Percentiles rank a stretch among this genome's conserved stretches.
Conservation (phyloP, 2,888 invertebrate genomes). For the Hypselothyrea guttata region DNA sequence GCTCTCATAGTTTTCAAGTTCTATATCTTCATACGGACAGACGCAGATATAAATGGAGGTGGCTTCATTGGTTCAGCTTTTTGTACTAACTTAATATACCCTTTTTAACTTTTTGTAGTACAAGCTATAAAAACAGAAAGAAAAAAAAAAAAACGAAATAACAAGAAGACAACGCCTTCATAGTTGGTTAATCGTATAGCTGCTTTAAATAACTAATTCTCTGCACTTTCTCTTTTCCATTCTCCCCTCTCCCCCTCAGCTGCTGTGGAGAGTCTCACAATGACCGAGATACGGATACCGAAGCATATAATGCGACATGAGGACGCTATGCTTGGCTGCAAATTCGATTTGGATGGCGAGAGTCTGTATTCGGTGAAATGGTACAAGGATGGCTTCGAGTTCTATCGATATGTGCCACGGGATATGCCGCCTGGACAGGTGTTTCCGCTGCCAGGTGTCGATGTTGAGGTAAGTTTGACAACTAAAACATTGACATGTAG, state of each 20-base stretch:
- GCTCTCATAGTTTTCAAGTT: too few species aligned
- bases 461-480: constrained; percentile 89
- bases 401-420: constrained; percentile 92
- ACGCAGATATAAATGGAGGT: too few species aligned
- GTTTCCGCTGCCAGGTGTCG: constrained; percentile 90
- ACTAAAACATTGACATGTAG: constrained; percentile 29
- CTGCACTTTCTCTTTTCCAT: constrained; percentile 1
- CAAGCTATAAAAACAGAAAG: too few species aligned
- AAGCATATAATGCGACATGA: constrained; percentile 91
- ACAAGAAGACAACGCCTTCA: constrained; percentile 21
- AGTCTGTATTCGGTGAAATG: constrained; percentile 94
- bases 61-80: too few species aligned
- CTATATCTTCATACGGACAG: too few species aligned
- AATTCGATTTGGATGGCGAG: constrained; percentile 92
- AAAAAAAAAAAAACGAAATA: too few species aligned
- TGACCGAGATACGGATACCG: constrained; percentile 91
- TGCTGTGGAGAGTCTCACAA: constrained; percentile 85
- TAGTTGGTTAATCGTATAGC: constrained; percentile 33
- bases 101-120: too few species aligned
- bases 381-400: constrained; percentile 95
- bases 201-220: constrained; percentile 31
- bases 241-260: constrained; percentile 66
- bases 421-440: constrained; percentile 91
- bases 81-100: too few species aligned
- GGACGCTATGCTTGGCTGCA: constrained; percentile 89